phyloP scores from a whole-genome alignment of 2,797 vertebrate species.

The Poliocrania exsul region DNA sequence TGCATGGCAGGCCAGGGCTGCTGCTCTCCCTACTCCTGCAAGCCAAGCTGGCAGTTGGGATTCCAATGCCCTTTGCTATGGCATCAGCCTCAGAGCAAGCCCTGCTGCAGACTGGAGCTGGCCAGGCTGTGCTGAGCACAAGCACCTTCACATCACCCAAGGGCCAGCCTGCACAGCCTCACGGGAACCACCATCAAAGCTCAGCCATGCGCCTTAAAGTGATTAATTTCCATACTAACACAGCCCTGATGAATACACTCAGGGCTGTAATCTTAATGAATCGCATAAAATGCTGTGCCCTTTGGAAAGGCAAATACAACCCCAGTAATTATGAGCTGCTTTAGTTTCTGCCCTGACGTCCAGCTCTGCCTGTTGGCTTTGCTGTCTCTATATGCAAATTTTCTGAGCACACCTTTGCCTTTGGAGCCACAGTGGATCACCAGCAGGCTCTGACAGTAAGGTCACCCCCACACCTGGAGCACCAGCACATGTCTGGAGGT shows the following conservation, averaged over 20 bases:
- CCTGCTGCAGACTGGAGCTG: background rate
- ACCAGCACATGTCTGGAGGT: rapidly evolving
- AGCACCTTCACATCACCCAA: background rate
- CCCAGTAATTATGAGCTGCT: background rate
- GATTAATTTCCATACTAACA: conserved; percentile 21
- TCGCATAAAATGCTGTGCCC: background rate
- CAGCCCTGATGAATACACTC: background rate
- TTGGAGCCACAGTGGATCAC: background rate
- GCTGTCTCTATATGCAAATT: background rate
- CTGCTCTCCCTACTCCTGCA: background rate
- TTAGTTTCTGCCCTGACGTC: background rate
- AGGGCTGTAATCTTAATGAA: conserved; percentile 25
- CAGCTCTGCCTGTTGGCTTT: background rate
- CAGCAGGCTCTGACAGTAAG: background rate
- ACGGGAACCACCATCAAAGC: background rate
- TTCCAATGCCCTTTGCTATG: background rate
- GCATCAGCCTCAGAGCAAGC: rapidly evolving
- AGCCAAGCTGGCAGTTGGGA: rapidly evolving
- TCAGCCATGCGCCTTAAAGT: background rate
- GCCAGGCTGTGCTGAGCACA: background rate
- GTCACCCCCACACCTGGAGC: background rate
- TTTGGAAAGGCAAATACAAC: conserved; percentile 43
- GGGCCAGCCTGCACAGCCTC: background rate
- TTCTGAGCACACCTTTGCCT: background rate
- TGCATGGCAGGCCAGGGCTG: rapidly evolving